Conservation (phyloP, 2,113 vertebrate species). For the Daphoenositta chrysoptera region DNA sequence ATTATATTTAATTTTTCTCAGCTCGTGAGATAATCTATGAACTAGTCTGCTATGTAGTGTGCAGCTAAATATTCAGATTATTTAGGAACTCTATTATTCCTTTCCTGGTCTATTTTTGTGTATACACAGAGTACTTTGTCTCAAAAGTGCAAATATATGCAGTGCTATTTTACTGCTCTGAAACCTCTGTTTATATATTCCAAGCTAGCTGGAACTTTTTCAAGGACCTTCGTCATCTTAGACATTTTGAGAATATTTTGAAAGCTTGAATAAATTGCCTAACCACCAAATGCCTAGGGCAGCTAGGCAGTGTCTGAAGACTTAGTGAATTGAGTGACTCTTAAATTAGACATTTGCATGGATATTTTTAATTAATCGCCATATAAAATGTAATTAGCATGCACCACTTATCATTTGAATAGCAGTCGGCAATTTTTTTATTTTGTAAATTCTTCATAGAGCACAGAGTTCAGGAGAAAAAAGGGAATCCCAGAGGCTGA, state of each 20-base stretch:
- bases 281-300: constrained; percentile 44
- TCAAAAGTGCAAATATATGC: constrained; percentile 71
- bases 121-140: constrained; percentile 3
- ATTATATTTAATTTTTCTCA: background rate
- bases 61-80: constrained; percentile 43
- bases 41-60: background rate
- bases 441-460: constrained; percentile 24
- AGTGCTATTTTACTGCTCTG: constrained; percentile 55
- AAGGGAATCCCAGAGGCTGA: constrained; percentile 34
- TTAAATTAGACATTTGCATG: constrained; percentile 53
- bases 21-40: background rate
- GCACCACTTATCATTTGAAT: constrained; percentile 57
- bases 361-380: constrained; percentile 70
- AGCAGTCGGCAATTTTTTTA: constrained; percentile 35
- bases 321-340: constrained; percentile 39
- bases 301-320: constrained; percentile 43
- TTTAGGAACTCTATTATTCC: constrained; percentile 39
- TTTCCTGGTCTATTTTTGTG: constrained; percentile 56
- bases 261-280: constrained; percentile 66
- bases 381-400: constrained; percentile 64
- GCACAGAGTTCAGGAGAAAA: background rate
- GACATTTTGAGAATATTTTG: constrained; percentile 67
- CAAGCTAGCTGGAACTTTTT: constrained; percentile 65
- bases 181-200: constrained; percentile 66
- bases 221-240: constrained; percentile 68